Evolutionary conservation across 2,113 vertebrate genomes (phyloP).

Genomic region (Tiliqua scincoides): DNA sequence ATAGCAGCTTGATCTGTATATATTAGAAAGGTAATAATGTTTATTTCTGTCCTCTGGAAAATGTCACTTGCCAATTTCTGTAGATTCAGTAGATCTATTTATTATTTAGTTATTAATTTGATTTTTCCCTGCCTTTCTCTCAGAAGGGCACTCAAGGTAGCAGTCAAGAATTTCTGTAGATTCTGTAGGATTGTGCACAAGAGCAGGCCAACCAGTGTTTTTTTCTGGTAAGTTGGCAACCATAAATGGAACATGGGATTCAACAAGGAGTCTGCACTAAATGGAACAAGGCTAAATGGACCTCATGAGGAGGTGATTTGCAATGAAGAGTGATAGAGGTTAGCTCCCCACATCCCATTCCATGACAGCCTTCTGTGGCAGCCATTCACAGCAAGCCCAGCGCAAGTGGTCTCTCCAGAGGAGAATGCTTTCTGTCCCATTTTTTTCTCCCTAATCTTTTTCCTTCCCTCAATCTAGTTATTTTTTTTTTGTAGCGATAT

Average conservation of each 20-base stretch:
- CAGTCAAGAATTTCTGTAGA: no score
- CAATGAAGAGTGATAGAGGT: not conserved
- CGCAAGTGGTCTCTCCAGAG: not conserved
- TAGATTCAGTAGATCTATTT: no score
- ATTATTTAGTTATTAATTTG: no score
- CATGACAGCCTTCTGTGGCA: not conserved
- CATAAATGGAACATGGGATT: not conserved
- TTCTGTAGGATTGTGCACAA: not conserved
- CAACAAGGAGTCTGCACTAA: not conserved
- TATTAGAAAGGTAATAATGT: no score
- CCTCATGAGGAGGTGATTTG: not conserved
- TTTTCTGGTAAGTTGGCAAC: not conserved
- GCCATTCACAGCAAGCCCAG: no score
- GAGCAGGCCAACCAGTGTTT: not conserved
- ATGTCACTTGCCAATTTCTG: not conserved
- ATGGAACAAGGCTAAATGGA: not conserved
- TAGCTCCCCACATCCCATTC: not conserved
- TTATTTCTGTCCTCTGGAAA: not conserved
- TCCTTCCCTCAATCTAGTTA: not conserved
- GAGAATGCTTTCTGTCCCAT: not conserved
- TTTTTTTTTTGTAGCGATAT: conserved; percentile 1
- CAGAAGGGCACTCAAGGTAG: no score
- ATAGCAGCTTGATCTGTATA: not conserved
- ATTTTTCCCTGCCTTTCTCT: no score
- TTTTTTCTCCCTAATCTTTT: not conserved